Base-by-base conservation (phyloP, 2,888 invertebrate genomes). In the Ophioninae sp. region DNA sequence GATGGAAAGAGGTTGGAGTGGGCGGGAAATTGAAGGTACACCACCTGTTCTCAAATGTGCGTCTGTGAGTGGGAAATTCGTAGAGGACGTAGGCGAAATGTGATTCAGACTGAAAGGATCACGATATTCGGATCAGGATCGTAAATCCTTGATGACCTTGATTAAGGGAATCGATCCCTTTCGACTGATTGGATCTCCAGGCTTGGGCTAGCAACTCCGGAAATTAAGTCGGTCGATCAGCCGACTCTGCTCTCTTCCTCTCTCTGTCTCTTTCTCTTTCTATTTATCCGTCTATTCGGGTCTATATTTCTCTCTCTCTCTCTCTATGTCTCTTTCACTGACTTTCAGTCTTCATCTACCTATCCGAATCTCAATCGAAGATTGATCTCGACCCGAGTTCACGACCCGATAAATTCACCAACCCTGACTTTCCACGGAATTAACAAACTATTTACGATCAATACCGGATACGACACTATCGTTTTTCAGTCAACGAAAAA, bases 121-220 rank as follows among this genome's bases (percentile, higher is more conserved):
- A 10, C 59, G 74, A 81, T 81, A 81, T 81, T 81, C 71, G 71
- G 69, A 81, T 83, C 83, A 77, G 73, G 69, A 74, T 79, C 83
- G 83, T 84, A 84, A 84, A 84, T 84, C 83, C 81, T 76, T 67
- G 83, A 84, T 84, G 81, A 81, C 83, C 81, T 84, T 84, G 83
- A 84, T 84, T 84, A 84, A 83, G 77, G 37, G 69, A 80, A 83
- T 83, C 83, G 78, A 84, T 84, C 83, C 78, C 59, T 84, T 81
- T 79, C 61, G 81, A 81, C 83, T 79, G 83, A 84, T 84, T 84
- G 83, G 83, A 84, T 84, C 83, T 81, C 6, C 64, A 22, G 51
- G 9, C 64, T 41, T 59, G 81, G 58, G 61, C 63, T 64, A 44
- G 61, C 71, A 65, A 72, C 67, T 75, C 81, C 82, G 82, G 84